Conservation (phyloP, 2,797 vertebrate species). For the Ambastaia sidthimunki region DNA sequence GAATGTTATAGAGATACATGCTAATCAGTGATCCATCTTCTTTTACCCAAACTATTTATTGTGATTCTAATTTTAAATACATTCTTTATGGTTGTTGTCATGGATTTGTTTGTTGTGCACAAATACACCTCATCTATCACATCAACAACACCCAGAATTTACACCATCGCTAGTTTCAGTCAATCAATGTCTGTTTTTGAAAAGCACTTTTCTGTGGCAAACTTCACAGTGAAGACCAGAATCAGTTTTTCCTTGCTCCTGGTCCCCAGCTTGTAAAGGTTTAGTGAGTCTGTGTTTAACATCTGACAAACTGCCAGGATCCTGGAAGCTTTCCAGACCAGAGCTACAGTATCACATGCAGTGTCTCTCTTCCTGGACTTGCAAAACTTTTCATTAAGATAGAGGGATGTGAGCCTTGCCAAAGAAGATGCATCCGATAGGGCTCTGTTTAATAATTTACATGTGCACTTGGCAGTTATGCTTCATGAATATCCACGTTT, state of each 20-base stretch:
- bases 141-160: slow-evolving; percentile 37
- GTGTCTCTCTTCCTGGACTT: slow-evolving; percentile 66
- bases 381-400: slow-evolving; percentile 79
- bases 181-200: slow-evolving; percentile 60
- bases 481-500: slow-evolving; percentile 78
- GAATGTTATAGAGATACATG: too few relatives aligned
- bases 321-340: slow-evolving; percentile 72
- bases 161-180: slow-evolving; percentile 50
- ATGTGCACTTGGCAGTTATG: slow-evolving; percentile 75
- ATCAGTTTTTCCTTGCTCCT: slow-evolving; percentile 77
- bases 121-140: too few relatives aligned
- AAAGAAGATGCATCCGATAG: slow-evolving; percentile 79
- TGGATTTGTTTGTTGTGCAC: too few relatives aligned
- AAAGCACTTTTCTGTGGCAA: slow-evolving; percentile 63
- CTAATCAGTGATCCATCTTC: too few relatives aligned
- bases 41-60: too few relatives aligned
- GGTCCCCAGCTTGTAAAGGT: slow-evolving; percentile 77
- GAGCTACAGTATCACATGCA: slow-evolving; percentile 70
- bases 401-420: slow-evolving; percentile 68
- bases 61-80: too few relatives aligned
- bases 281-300: slow-evolving; percentile 81
- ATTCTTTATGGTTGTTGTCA: too few relatives aligned
- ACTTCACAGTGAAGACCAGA: slow-evolving; percentile 63
- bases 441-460: slow-evolving; percentile 82
- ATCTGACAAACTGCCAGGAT: slow-evolving; percentile 78